A percentile compares a stretch with the other conserved stretches of the same genome.
Evolutionary conservation across 2,797 vertebrate genomes (phyloP).

Genomic region (Monodelphis domestica): DNA sequence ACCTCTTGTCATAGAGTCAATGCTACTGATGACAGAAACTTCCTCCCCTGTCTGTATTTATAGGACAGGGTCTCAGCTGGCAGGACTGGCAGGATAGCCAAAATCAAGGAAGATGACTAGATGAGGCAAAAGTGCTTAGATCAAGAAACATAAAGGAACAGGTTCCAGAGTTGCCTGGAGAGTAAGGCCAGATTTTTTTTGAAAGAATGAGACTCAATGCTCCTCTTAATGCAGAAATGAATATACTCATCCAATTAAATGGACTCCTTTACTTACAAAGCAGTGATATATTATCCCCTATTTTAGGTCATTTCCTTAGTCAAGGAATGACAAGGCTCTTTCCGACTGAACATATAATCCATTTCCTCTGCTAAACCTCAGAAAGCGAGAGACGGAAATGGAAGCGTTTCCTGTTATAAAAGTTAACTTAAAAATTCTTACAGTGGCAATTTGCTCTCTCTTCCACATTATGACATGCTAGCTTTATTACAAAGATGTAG

Average conservation of each 20-base stretch:
- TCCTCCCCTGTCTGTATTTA: neutral
- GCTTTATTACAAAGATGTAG: neutral
- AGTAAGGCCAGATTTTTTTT: slow-evolving; percentile 22
- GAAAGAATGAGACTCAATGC: neutral
- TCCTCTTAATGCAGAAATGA: slow-evolving; percentile 27
- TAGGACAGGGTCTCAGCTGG: neutral
- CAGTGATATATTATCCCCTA: neutral
- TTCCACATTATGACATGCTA: neutral
- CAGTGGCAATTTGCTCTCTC: slow-evolving; percentile 44
- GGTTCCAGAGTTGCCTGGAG: neutral
- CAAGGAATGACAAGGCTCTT: neutral
- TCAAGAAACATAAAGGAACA: neutral
- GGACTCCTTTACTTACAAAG: neutral
- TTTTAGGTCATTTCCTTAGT: neutral
- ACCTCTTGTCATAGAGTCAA: neutral
- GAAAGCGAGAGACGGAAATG: slow-evolving; percentile 34
- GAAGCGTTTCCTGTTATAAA: neutral
- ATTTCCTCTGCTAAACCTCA: neutral
- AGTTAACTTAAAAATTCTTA: slow-evolving; percentile 42
- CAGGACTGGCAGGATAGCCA: neutral
- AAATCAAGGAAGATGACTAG: neutral
- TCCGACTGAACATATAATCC: neutral
- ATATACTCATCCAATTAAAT: neutral
- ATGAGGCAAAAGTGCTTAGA: neutral
- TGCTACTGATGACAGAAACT: neutral